These are phyloP conservation scores for Lacerta bilineata DNA, from an alignment of 2,797 vertebrate species.

Conservation along the genomic window DNA sequence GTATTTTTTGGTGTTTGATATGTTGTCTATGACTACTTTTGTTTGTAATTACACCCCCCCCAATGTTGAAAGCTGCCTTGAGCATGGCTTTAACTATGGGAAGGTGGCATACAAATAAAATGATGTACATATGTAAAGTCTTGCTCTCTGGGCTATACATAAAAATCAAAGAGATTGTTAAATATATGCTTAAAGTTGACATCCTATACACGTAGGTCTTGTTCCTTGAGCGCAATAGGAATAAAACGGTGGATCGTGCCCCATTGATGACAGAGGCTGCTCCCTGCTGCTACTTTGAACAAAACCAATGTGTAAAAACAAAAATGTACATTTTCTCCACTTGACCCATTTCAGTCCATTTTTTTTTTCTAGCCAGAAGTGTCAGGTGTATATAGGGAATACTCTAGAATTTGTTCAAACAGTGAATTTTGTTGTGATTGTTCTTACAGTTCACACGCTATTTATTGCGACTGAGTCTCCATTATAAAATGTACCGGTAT, in stretches of 20 bases:
- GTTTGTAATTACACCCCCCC: too few species aligned
- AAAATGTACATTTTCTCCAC: too few species aligned
- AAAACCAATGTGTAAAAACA: neutral
- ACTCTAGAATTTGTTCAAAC: neutral
- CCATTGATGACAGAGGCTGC: neutral
- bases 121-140: neutral
- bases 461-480: neutral
- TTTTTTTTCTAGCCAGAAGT: neutral
- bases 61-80: too few species aligned
- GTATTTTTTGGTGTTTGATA: too few species aligned
- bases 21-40: too few species aligned
- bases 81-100: too few species aligned
- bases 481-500: neutral
- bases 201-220: neutral
- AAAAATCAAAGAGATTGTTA: neutral
- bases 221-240: neutral
- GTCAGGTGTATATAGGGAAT: too few species aligned
- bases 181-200: neutral
- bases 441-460: neutral
- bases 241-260: neutral
- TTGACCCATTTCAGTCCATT: neutral
- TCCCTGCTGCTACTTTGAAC: neutral
- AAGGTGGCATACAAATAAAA: too few species aligned
- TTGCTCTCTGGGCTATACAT: neutral
- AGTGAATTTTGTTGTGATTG: neutral